Conservation (phyloP, 2,113 vertebrate species). For the Candoia aspera region DNA sequence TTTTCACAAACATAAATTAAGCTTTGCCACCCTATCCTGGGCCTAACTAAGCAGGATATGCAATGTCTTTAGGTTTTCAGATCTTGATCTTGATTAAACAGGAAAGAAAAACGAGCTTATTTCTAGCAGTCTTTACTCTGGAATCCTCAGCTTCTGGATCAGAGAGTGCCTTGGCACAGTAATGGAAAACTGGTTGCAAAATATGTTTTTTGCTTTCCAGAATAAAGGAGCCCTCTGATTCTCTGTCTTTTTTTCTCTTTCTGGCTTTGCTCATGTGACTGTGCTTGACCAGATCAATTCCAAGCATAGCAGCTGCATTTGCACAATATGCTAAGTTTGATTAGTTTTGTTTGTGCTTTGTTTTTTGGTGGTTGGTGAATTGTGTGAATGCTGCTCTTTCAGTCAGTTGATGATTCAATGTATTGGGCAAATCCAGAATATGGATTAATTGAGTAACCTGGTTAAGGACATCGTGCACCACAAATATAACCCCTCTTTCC, state of each 20-base stretch:
- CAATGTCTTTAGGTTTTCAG: not conserved
- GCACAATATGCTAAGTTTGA: not conserved
- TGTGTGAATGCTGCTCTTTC: not conserved
- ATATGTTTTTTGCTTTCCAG: not conserved
- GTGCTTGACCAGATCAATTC: not conserved
- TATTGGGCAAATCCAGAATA: not conserved
- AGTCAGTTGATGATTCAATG: not conserved
- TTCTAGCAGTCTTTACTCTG: not conserved
- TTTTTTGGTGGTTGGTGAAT: not conserved
- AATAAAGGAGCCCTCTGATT: not conserved
- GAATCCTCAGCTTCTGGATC: not conserved
- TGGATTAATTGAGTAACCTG: not conserved
- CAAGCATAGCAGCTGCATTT: not conserved
- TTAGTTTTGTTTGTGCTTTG: not conserved
- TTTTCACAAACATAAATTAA: not conserved
- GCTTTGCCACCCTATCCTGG: not conserved
- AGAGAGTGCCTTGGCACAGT: not conserved
- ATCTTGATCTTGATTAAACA: too few relatives aligned
- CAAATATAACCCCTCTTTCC: not conserved
- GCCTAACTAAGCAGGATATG: not conserved
- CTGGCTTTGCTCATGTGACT: not conserved
- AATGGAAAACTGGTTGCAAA: not conserved
- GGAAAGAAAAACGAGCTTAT: not conserved
- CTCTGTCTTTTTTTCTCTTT: not conserved
- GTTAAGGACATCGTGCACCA: too few relatives aligned